Evolutionary conservation across 2,113 vertebrate genomes (phyloP), one percentile per base, ranked within the genome.

Genomic region (Fulica atra): DNA sequence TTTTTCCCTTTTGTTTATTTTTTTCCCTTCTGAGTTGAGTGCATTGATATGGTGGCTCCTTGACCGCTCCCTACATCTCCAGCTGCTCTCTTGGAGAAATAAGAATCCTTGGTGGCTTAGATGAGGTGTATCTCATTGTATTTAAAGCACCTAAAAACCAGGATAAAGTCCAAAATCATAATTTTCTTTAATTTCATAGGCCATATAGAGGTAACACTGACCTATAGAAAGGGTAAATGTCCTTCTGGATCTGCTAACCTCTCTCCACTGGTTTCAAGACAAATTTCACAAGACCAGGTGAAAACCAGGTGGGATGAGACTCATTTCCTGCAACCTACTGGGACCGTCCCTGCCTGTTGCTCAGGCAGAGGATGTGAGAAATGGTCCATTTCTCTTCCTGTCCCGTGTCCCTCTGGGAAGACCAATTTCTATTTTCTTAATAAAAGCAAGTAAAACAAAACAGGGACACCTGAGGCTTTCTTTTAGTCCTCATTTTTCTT

Each of bases 401-500:
- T 3, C 38, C 51, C 14, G 6, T 12, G 9, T 38, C 51, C 31
- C 71, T 77, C 54, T 0, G 0, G 42, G 29, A 70, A 56, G 8
- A 50, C 4, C 10, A 33, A 19, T 56, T 77, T 59, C 46, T 84
- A 10, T 63, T 93, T 54, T n/a, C n/a, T 66, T 57, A 77, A 63
- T n/a, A 81, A 92, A 92, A 91, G 11, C 50, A 90, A 13, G 44
- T 81, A 63, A 88, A 96, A 77, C 35, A 88, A 81, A 86, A 73
- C n/a, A 86, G 51, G 46, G 46, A 40, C 68, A 70, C 33, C 68
- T 40, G 51, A 2, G 3, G 8, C 21, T 66, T 84, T n/a, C 44
- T 73, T 86, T 90, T 80, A 90, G 59, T n/a, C 64, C 71, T 83
- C 24, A 3, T 51, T 95, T 93, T 82, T 66, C 72, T 35, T 92